phyloP scores from a whole-genome alignment of 2,888 invertebrate species.

The Ptilodon capucinus region DNA sequence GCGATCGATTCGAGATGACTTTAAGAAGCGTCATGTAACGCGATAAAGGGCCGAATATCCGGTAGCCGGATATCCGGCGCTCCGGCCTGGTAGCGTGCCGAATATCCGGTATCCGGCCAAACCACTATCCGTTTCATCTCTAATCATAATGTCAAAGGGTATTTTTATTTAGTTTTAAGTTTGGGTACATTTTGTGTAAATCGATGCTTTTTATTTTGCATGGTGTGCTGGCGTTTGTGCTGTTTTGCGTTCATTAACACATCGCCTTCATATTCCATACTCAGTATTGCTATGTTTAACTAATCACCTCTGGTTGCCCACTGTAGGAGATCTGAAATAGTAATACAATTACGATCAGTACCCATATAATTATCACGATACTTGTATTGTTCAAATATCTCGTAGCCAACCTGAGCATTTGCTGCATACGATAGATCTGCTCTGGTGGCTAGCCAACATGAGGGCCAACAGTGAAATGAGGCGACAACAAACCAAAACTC shows the following conservation, averaged over 20 bases:
- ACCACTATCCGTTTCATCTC: too few relatives aligned
- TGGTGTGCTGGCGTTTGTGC: slow-evolving; percentile 36
- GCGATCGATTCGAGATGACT: too few relatives aligned
- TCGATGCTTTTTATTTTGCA: slow-evolving; percentile 20
- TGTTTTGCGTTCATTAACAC: slow-evolving; percentile 7
- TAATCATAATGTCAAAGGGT: too few relatives aligned
- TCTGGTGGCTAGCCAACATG: background rate
- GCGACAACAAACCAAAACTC: background rate
- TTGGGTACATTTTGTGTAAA: background rate
- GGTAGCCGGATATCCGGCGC: too few relatives aligned
- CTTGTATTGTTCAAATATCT: background rate
- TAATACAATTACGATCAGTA: too few relatives aligned
- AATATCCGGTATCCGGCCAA: too few relatives aligned
- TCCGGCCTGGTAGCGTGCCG: too few relatives aligned
- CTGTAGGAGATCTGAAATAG: background rate
- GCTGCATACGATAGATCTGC: background rate
- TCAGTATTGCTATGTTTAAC: slow-evolving; percentile 5
- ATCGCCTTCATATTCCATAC: slow-evolving; percentile 16
- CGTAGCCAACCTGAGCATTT: too few relatives aligned
- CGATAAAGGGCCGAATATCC: too few relatives aligned
- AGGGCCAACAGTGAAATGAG: background rate
- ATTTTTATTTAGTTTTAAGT: too few relatives aligned
- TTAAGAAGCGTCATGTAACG: too few relatives aligned
- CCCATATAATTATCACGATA: too few relatives aligned
- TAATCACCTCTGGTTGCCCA: background rate